Evolutionary conservation across 37 sponge, comb jelly and placozoan genomes (phyloP).

Genomic region (Beroe ovata): DNA sequence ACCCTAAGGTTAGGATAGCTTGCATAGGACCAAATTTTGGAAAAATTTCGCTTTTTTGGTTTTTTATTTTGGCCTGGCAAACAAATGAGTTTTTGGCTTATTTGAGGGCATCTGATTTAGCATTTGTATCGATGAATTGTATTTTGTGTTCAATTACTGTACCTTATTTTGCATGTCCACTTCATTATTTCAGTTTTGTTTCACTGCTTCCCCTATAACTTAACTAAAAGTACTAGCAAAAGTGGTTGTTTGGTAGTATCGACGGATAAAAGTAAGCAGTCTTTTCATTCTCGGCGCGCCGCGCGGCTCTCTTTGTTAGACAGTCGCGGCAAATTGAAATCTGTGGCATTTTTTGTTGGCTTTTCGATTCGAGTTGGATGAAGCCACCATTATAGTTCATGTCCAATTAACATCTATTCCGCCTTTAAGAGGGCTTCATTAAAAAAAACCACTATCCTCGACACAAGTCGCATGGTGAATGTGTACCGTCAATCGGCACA

Average conservation of each 20-base stretch:
- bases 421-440: no score
- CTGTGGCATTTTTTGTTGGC: no score
- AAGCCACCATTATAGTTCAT: no score
- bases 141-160: neutral
- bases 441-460: no score
- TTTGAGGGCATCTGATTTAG: neutral
- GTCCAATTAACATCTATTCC: no score
- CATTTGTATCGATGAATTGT: slow-evolving; percentile 48
- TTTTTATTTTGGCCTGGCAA: neutral
- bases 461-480: no score
- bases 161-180: neutral
- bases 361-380: no score
- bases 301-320: neutral
- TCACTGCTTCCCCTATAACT: neutral
- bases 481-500: no score
- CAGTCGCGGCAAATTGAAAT: neutral
- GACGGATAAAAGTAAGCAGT: neutral
- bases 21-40: slow-evolving; percentile 63
- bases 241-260: neutral
- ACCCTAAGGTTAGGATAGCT: slow-evolving; percentile 21
- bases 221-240: neutral
- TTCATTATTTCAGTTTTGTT: neutral
- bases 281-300: neutral
- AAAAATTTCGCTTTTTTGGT: slow-evolving; percentile 24
- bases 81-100: neutral